Evolutionary conservation across 2,888 invertebrate genomes (phyloP), one percentile per base, ranked within the genome.

Genomic region (Megastigmus dorsalis): DNA sequence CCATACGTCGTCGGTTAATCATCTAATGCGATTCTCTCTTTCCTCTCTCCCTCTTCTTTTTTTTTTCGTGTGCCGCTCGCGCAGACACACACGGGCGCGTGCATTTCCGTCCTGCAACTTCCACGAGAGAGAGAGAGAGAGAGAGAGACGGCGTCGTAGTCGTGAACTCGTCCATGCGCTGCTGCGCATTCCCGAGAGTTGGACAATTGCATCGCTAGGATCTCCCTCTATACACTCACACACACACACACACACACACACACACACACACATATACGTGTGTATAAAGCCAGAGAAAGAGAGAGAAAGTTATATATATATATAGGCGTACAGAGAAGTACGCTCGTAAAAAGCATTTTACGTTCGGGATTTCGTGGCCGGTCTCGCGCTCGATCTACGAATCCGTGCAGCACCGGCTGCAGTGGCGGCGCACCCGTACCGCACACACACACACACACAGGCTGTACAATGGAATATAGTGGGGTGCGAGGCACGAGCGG

Each of bases 291-390:
- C n/a, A n/a, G n/a, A n/a, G n/a, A n/a, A n/a, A n/a, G n/a, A n/a
- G n/a, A n/a, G n/a, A n/a, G n/a, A n/a, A n/a, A n/a, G n/a, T n/a
- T n/a, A n/a, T n/a, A n/a, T n/a, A n/a, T n/a, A n/a, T n/a, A n/a
- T n/a, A n/a, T n/a, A n/a, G n/a, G n/a, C n/a, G n/a, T n/a, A n/a
- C n/a, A n/a, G 69, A 62, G 54, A 62, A 45, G 38, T 18, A 18
- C 52, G 30, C 62, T 74, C 73, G 73, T 74, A 74, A 74, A 74
- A 74, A 62, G 67, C 60, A 41, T 67, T 73, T 73, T 73, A 73
- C 67, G 73, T 62, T 60, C 73, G 60, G 73, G 54, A 67, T 73
- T 73, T 73, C 73, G 71, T 52, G 73, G 66, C 59, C 33, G 60
- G 54, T 52, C 65, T 52, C 33, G 59, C 57, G 41, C 52, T 60